Evolutionary conservation across 2,113 vertebrate genomes (phyloP).

Genomic region (Cnemophilus loriae): DNA sequence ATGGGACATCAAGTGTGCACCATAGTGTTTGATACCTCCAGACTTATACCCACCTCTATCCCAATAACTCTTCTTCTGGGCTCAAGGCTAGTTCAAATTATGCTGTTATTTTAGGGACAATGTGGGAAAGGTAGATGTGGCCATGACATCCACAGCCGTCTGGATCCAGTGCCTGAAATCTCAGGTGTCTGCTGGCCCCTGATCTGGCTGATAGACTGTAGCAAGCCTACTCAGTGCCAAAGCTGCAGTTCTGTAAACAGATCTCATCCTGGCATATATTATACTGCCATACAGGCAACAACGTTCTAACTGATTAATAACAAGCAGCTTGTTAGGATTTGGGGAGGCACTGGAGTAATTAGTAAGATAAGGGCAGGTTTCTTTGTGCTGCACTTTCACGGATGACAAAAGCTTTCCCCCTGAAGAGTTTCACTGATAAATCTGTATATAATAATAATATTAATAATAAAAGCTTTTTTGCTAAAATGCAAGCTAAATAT

Average conservation of each 20-base stretch:
- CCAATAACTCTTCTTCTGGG: not conserved
- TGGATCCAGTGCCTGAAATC: not conserved
- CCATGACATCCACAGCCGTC: not conserved
- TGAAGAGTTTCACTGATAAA: constrained; percentile 58
- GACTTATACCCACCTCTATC: not conserved
- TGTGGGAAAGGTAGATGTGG: not conserved
- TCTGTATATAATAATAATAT: constrained; percentile 48
- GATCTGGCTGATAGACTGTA: not conserved
- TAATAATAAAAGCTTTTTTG: constrained; percentile 36
- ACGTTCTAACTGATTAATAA: constrained; percentile 59
- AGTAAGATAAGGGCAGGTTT: constrained; percentile 66
- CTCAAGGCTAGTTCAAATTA: not conserved
- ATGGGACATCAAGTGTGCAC: not conserved
- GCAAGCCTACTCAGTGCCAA: not conserved
- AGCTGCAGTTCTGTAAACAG: constrained; percentile 44
- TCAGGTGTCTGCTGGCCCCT: not conserved
- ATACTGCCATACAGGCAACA: constrained; percentile 20
- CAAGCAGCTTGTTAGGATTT: constrained; percentile 60
- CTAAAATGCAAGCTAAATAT: constrained; percentile 36
- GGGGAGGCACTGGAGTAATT: constrained; percentile 62
- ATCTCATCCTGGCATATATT: constrained; percentile 2
- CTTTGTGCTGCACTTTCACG: constrained; percentile 51
- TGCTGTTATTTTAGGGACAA: not conserved
- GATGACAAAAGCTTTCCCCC: constrained; percentile 61
- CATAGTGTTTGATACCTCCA: not conserved